Conservation (phyloP, 1,140 invertebrate species). For the Sarcophaga peregrina region DNA sequence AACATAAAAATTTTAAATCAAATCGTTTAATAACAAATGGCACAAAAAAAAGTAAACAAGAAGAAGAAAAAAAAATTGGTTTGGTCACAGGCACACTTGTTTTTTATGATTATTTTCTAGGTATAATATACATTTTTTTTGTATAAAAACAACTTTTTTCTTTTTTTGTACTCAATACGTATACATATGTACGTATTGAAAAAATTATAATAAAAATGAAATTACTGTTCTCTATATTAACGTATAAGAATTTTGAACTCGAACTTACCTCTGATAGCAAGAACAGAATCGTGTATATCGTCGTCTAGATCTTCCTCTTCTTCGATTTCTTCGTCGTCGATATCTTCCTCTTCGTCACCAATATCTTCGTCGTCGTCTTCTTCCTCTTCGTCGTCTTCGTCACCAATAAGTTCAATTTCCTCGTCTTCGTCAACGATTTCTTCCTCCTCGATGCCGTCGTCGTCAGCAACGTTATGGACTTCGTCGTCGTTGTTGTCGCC, state of each 20-base stretch:
- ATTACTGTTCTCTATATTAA: not conserved
- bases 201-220: not conserved
- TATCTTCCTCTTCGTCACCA: slow-evolving; percentile 55
- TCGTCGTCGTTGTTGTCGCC: slow-evolving; percentile 52
- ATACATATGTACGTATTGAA: too few relatives aligned
- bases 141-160: too few relatives aligned
- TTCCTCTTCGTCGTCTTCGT: slow-evolving; percentile 58
- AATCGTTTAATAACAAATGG: not conserved
- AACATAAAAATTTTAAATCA: not conserved
- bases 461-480: slow-evolving; percentile 52
- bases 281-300: slow-evolving; percentile 43
- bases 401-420: slow-evolving; percentile 59
- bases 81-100: slow-evolving; percentile 34
- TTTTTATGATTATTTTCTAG: not conserved
- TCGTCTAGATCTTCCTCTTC: slow-evolving; percentile 55
- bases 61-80: not conserved
- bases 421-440: slow-evolving; percentile 55
- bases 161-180: too few relatives aligned
- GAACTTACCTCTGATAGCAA: slow-evolving; percentile 44
- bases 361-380: slow-evolving; percentile 57
- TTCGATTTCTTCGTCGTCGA: slow-evolving; percentile 57
- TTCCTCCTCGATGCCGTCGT: slow-evolving; percentile 54
- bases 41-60: not conserved
- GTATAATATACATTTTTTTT: not conserved
- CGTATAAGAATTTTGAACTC: slow-evolving; percentile 3